Percentiles rank a stretch among this genome's conserved stretches.
These are phyloP conservation scores for Merodon equestris DNA, from an alignment of 2,888 invertebrate genomes.

Conservation along the genomic window DNA sequence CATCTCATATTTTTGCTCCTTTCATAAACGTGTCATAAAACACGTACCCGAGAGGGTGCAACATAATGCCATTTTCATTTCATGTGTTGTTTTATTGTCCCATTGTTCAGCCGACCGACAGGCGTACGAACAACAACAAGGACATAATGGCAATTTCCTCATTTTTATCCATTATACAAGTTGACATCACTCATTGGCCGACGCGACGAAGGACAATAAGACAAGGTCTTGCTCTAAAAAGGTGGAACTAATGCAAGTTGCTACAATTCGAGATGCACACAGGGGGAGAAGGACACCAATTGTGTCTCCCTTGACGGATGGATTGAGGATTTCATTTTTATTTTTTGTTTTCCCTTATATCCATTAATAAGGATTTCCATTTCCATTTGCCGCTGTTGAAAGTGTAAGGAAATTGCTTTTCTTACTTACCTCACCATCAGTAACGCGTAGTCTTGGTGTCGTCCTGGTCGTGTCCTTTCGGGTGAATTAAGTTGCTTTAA, in stretches of 20 bases:
- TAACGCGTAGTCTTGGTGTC: not conserved
- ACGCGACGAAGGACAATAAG: conserved; percentile 25
- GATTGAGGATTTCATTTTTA: conserved; percentile 7
- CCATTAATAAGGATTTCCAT: conserved; percentile 69
- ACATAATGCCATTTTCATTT: conserved; percentile 55
- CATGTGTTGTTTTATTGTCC: conserved; percentile 39
- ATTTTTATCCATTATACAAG: conserved; percentile 40
- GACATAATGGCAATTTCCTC: conserved; percentile 14
- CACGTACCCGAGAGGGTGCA: conserved; percentile 41
- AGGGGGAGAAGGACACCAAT: conserved; percentile 33
- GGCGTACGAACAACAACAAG: too few species aligned
- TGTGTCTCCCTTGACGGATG: conserved; percentile 11
- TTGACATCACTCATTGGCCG: conserved; percentile 56
- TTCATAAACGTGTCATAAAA: conserved; percentile 62
- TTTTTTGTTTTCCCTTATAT: conserved; percentile 36
- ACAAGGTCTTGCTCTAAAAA: conserved; percentile 38
- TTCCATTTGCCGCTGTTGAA: conserved; percentile 58
- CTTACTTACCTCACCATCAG: not conserved
- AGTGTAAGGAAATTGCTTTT: conserved; percentile 58
- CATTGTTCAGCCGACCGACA: too few species aligned
- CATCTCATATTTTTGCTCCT: conserved; percentile 30
- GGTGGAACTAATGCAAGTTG: conserved; percentile 59
- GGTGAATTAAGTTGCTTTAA: conserved; percentile 65
- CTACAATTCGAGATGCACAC: conserved; percentile 24
- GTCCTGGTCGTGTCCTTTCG: conserved; percentile 46